Evolutionary conservation across 2,888 invertebrate genomes (phyloP).

Genomic region (Alcis repandata): DNA sequence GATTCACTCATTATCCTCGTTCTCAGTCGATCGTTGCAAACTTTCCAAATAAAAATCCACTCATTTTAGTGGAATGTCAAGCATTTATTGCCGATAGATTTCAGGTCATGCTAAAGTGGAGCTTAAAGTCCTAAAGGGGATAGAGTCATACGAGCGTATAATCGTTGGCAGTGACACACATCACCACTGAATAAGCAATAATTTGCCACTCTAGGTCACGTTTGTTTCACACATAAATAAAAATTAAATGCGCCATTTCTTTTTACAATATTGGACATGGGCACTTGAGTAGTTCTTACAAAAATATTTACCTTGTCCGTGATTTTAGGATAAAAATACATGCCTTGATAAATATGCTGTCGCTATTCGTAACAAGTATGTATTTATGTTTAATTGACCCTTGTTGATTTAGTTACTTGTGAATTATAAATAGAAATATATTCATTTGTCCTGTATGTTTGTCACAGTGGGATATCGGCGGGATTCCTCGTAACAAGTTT

Average conservation of each 20-base stretch:
- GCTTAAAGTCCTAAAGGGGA: slow-evolving; percentile 65
- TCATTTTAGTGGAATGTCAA: slow-evolving; percentile 22
- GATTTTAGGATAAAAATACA: slow-evolving; percentile 28
- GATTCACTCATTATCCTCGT: slow-evolving; percentile 35
- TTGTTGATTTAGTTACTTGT: background rate
- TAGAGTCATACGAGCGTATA: slow-evolving; percentile 69
- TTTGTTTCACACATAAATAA: slow-evolving; percentile 70
- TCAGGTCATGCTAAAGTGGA: slow-evolving; percentile 58
- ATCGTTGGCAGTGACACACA: slow-evolving; percentile 80
- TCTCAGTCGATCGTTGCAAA: slow-evolving; percentile 11
- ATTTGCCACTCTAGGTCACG: slow-evolving; percentile 62
- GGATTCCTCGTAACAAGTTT: background rate
- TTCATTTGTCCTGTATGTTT: slow-evolving; percentile 1
- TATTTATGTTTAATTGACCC: background rate
- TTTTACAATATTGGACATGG: slow-evolving; percentile 45
- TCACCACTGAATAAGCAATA: slow-evolving; percentile 71
- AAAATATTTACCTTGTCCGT: slow-evolving; percentile 27
- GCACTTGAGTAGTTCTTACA: slow-evolving; percentile 21
- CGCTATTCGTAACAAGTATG: too few relatives aligned
- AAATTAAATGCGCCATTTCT: slow-evolving; percentile 62
- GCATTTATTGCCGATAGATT: slow-evolving; percentile 16
- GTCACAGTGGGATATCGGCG: background rate
- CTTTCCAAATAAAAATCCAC: slow-evolving; percentile 25
- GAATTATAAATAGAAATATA: slow-evolving; percentile 6
- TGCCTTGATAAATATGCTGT: slow-evolving; percentile 1